A percentile compares a stretch with the other conserved stretches of the same genome.
Conservation (phyloP, 2,888 invertebrate genomes). For the Gasteruption jaculator region DNA sequence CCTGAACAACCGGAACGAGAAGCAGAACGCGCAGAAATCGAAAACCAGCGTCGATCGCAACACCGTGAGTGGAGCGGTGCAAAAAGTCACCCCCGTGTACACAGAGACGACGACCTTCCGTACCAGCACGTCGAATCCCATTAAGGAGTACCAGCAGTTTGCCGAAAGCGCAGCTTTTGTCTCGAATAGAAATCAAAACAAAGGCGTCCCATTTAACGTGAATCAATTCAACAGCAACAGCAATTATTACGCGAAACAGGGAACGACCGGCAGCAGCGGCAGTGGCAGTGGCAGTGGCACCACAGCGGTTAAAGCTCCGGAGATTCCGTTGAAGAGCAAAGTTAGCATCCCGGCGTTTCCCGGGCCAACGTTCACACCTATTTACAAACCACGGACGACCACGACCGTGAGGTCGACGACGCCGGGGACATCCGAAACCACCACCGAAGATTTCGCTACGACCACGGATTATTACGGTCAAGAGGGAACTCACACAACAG, state of each 20-base stretch:
- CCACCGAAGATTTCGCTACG: constrained; percentile 5
- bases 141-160: constrained; percentile 65
- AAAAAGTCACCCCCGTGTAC: constrained; percentile 40
- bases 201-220: no score
- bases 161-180: constrained; percentile 77
- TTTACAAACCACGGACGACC: constrained; percentile 37
- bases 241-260: constrained; percentile 27
- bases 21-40: constrained; percentile 28
- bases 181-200: constrained; percentile 49
- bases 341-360: constrained; percentile 35
- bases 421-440: background rate
- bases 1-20: constrained; percentile 34
- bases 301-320: constrained; percentile 29
- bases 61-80: constrained; percentile 16
- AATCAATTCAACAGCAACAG: constrained; percentile 36
- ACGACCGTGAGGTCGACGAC: constrained; percentile 15
- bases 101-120: constrained; percentile 47
- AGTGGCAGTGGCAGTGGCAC: constrained; percentile 26
- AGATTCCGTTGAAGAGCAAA: constrained; percentile 37
- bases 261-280: constrained; percentile 18
- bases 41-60: constrained; percentile 29
- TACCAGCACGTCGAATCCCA: constrained; percentile 51
- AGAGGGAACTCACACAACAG: constrained; percentile 27
- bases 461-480: constrained; percentile 29
- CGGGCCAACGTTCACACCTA: constrained; percentile 38